phyloP scores from a whole-genome alignment of 2,797 vertebrate genomes.

The Denticeps clupeoides region DNA sequence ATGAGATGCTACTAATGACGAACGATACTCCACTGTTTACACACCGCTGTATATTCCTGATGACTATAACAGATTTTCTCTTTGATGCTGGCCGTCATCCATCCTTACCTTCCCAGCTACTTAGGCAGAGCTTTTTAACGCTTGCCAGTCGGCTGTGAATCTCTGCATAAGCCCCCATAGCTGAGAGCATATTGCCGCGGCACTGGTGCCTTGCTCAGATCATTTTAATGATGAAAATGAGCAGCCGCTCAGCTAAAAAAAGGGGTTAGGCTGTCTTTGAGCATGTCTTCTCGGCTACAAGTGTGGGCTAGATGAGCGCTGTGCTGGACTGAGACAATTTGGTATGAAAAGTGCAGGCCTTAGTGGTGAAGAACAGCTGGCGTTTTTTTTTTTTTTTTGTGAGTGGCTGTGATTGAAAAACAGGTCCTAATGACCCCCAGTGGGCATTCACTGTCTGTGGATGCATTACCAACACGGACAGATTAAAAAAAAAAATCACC shows the following conservation, averaged over 20 bases:
- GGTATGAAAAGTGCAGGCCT: no score
- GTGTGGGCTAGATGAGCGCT: no score
- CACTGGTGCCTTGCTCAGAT: constrained; percentile 5
- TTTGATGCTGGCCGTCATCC: neutral
- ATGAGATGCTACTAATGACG: constrained; percentile 4
- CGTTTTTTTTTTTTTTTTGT: constrained; percentile 1
- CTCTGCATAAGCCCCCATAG: neutral
- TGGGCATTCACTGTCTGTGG: no score
- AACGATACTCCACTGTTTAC: constrained; percentile 4
- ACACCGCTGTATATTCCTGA: neutral
- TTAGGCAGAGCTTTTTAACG: constrained; percentile 1
- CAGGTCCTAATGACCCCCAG: constrained; percentile 2
- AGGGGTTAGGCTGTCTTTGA: no score
- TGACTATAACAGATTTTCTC: constrained; percentile 12
- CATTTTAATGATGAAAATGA: constrained; percentile 12
- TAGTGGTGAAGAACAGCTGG: no score
- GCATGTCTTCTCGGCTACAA: no score
- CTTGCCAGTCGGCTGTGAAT: constrained; percentile 13
- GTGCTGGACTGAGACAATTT: no score
- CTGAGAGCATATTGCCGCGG: neutral
- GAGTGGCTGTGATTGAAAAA: neutral
- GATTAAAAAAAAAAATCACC: no score
- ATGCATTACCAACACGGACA: no score
- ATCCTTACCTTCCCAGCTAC: neutral
- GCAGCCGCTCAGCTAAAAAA: neutral